phyloP scores from a whole-genome alignment of 2,888 invertebrate species.

The Lymantria monacha region DNA sequence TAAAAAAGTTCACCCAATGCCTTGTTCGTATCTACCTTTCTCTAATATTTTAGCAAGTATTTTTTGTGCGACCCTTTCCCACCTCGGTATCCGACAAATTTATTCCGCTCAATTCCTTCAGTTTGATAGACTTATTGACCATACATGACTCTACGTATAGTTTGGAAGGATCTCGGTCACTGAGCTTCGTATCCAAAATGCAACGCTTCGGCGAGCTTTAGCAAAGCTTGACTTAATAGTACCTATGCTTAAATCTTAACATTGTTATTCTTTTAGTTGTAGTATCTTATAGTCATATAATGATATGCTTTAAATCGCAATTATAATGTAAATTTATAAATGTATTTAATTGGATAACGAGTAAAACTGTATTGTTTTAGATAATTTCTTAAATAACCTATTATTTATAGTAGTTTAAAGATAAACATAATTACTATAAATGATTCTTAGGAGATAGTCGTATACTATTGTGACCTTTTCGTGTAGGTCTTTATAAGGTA shows the following conservation, averaged over 20 bases:
- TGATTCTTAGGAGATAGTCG: too few species aligned
- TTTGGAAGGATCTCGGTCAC: slow-evolving; percentile 1
- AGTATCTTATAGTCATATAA: not conserved
- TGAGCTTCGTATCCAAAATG: slow-evolving; percentile 1
- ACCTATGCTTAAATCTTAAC: not conserved
- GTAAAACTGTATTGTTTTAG: too few species aligned
- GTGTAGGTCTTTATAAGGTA: too few species aligned
- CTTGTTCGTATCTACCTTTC: not conserved
- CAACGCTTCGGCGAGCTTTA: not conserved
- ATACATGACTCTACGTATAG: not conserved
- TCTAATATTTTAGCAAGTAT: slow-evolving; percentile 3
- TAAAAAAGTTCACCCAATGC: too few species aligned
- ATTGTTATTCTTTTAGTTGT: not conserved
- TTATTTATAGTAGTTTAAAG: too few species aligned
- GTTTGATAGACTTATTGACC: slow-evolving; percentile 2
- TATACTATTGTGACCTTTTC: too few species aligned
- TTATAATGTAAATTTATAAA: too few species aligned
- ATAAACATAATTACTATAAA: too few species aligned
- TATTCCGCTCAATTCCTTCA: slow-evolving; percentile 1
- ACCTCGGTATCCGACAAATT: slow-evolving; percentile 6
- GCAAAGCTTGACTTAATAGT: not conserved
- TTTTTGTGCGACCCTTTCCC: slow-evolving; percentile 5
- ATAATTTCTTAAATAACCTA: too few species aligned
- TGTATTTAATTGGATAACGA: too few species aligned
- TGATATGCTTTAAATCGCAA: too few species aligned